Conservation (phyloP, 2,797 vertebrate genomes). For the Falco concolor region DNA sequence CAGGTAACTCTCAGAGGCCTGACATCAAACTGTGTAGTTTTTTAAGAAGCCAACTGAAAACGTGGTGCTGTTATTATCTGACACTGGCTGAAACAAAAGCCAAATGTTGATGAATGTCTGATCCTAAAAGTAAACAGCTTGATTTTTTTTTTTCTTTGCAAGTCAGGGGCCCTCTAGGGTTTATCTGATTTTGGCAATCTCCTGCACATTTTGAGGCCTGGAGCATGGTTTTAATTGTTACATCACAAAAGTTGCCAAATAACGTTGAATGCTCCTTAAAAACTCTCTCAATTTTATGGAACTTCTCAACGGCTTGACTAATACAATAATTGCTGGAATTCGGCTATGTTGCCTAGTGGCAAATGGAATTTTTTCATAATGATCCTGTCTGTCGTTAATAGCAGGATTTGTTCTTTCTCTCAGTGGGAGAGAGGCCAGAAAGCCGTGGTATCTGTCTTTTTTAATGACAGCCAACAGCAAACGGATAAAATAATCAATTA, state of each 20-base stretch:
- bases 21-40: neutral
- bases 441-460: conserved; percentile 44
- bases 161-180: conserved; percentile 55
- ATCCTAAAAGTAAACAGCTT: conserved; percentile 67
- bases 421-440: conserved; percentile 52
- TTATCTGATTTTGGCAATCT: conserved; percentile 70
- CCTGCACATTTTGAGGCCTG: conserved; percentile 50
- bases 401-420: conserved; percentile 66
- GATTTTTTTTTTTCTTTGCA: conserved; percentile 48
- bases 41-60: conserved; percentile 21
- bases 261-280: conserved; percentile 62
- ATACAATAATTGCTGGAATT: conserved; percentile 70
- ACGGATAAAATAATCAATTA: conserved; percentile 63
- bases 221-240: conserved; percentile 75
- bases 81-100: conserved; percentile 61
- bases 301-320: conserved; percentile 70
- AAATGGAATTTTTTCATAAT: conserved; percentile 66
- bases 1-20: neutral
- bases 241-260: conserved; percentile 71
- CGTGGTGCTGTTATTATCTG: conserved; percentile 57
- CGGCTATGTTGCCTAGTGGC: conserved; percentile 61
- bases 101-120: conserved; percentile 67
- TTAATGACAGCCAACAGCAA: conserved; percentile 62
- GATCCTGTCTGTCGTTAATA: conserved; percentile 68
- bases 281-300: conserved; percentile 61